A percentile compares a stretch with the other conserved stretches of the same genome.
phyloP scores from a whole-genome alignment of 2,888 invertebrate species.

The Microctonus hyperodae region DNA sequence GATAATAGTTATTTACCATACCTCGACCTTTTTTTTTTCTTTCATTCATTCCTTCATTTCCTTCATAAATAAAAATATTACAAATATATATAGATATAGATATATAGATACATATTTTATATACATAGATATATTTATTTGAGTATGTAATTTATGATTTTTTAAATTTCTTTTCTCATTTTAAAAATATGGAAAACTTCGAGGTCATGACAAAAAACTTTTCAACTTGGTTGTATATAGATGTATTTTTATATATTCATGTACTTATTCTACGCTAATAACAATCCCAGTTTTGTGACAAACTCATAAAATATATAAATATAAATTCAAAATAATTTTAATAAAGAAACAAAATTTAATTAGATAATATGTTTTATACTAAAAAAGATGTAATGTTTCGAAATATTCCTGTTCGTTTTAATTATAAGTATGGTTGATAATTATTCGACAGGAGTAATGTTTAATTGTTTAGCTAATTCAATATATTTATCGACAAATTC shows the following conservation, averaged over 20 bases:
- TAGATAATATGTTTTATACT: no score
- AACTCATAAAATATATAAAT: background rate
- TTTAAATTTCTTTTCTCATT: background rate
- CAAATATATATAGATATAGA: background rate
- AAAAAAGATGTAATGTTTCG: no score
- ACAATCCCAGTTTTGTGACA: background rate
- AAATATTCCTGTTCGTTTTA: no score
- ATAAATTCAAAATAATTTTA: background rate
- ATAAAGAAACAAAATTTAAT: no score
- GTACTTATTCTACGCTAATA: background rate
- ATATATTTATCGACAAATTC: constrained; percentile 42
- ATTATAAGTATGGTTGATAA: no score
- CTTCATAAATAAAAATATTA: no score
- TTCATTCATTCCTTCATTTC: background rate
- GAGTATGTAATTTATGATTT: background rate
- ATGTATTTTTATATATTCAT: background rate
- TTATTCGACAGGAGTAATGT: background rate
- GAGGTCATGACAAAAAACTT: background rate
- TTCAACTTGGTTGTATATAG: background rate
- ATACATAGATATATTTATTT: no score
- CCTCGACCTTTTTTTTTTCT: background rate
- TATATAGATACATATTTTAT: background rate
- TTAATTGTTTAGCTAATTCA: constrained; percentile 36
- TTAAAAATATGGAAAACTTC: constrained; percentile 2
- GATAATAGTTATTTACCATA: constrained; percentile 7